Conservation (phyloP, 1,140 invertebrate species). For the Liolophura sinensis region DNA sequence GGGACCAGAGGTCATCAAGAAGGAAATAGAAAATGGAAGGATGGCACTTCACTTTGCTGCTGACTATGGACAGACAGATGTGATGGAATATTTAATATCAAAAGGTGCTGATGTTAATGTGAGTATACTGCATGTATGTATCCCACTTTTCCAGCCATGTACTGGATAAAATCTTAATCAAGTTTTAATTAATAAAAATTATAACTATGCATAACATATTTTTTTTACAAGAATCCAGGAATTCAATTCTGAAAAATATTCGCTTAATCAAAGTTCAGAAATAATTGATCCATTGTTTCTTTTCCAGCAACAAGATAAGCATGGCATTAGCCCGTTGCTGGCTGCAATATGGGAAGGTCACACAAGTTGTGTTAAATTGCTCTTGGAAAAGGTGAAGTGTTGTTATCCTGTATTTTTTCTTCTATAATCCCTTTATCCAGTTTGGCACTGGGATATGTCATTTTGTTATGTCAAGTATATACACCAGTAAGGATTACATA, state of each 20-base stretch:
- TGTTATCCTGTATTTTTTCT: slow-evolving; percentile 12
- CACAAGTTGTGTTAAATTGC: slow-evolving; percentile 83
- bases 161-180: too few relatives aligned
- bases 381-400: slow-evolving; percentile 75
- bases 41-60: slow-evolving; percentile 67
- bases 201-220: too few relatives aligned
- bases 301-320: slow-evolving; percentile 82
- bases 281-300: slow-evolving; percentile 33
- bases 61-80: slow-evolving; percentile 91
- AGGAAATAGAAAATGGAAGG: slow-evolving; percentile 31
- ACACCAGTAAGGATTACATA: too few relatives aligned
- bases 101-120: slow-evolving; percentile 94
- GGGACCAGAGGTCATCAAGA: slow-evolving; percentile 12
- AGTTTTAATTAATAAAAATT: too few relatives aligned
- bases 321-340: slow-evolving; percentile 88
- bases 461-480: slow-evolving; percentile 2
- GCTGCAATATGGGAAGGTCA: slow-evolving; percentile 97
- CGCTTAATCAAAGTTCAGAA: too few relatives aligned
- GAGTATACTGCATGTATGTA: slow-evolving; percentile 59
- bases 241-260: too few relatives aligned
- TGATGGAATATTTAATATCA: slow-evolving; percentile 84
- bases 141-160: slow-evolving; percentile 2
- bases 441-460: background rate
- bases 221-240: too few relatives aligned
- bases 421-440: slow-evolving; percentile 5